Conservation (phyloP, 2,797 vertebrate species). For the Anomalospiza imberbis region DNA sequence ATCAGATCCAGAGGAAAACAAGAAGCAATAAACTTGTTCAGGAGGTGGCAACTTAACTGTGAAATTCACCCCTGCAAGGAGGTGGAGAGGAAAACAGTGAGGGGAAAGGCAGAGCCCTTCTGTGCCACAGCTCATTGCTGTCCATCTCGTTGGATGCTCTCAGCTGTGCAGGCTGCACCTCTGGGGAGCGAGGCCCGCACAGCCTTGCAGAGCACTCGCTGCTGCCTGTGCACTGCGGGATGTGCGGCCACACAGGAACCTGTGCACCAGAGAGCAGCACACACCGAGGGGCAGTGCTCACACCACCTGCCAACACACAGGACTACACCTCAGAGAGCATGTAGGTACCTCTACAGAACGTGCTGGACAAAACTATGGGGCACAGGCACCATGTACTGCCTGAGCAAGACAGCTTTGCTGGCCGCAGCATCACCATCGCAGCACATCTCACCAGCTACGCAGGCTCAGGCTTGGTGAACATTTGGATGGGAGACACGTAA, state of each 20-base stretch:
- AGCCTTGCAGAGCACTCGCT: rapidly evolving
- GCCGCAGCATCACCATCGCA: not conserved
- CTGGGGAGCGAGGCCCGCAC: not conserved
- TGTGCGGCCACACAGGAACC: not conserved
- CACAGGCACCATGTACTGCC: rapidly evolving
- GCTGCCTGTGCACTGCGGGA: rapidly evolving
- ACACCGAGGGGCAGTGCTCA: not conserved
- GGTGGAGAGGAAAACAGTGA: not conserved
- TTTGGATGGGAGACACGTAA: not conserved
- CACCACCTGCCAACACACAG: not conserved
- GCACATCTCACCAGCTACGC: not conserved
- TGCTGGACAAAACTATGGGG: rapidly evolving
- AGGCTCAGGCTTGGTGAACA: not conserved
- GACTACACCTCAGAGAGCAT: not conserved
- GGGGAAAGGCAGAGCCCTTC: not conserved
- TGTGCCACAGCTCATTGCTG: not conserved
- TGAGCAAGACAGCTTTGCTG: not conserved
- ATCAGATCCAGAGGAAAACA: not conserved
- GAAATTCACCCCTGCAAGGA: not conserved
- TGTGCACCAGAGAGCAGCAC: not conserved
- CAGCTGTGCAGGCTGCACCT: not conserved
- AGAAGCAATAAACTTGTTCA: not conserved
- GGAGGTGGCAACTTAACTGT: not conserved
- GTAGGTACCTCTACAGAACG: not conserved
- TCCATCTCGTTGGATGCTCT: not conserved